These are phyloP conservation scores for Saccopteryx leptura DNA, from an alignment of 2,113 vertebrate species.

Conservation along the genomic window DNA sequence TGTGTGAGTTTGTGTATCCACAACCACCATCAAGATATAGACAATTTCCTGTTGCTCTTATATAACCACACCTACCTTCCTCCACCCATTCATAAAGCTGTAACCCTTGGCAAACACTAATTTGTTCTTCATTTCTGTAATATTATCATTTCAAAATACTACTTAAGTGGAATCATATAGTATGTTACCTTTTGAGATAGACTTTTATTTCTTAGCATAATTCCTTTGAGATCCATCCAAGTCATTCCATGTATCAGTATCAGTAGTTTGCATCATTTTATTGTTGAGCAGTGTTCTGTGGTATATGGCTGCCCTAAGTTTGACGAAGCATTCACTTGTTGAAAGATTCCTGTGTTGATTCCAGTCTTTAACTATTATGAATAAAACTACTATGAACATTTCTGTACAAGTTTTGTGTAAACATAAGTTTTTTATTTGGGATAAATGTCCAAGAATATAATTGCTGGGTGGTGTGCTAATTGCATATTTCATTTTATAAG, in stretches of 20 bases:
- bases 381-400: constrained; percentile 7
- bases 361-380: neutral
- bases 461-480: neutral
- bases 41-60: neutral
- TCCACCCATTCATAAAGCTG: neutral
- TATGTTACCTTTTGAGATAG: neutral
- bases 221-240: constrained; percentile 5
- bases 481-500: constrained; percentile 29
- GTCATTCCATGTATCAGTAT: neutral
- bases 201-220: neutral
- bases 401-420: constrained; percentile 28
- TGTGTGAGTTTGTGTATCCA: constrained; percentile 41
- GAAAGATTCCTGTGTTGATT: constrained; percentile 12
- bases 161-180: neutral
- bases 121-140: constrained; percentile 34
- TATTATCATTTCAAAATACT: neutral
- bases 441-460: constrained; percentile 18
- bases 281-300: neutral
- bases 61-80: neutral
- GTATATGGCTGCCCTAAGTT: neutral
- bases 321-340: neutral
- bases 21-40: neutral
- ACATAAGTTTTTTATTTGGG: neutral
- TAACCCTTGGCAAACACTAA: neutral
- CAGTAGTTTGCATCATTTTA: neutral